Evolutionary conservation across 2,113 vertebrate species (phyloP).

Genomic region (Pungitius pungitius): DNA sequence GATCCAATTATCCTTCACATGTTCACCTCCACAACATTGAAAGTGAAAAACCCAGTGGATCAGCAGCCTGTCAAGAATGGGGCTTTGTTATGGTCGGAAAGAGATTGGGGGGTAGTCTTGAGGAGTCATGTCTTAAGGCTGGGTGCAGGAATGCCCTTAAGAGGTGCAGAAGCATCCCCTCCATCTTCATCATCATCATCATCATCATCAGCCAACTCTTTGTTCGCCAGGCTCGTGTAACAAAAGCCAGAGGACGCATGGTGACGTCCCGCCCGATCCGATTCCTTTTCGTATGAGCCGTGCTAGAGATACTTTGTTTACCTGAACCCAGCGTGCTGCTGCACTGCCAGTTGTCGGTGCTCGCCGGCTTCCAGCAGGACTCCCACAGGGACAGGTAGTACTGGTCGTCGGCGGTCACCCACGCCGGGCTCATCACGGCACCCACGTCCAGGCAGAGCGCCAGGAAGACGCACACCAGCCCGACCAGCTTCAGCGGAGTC

Average conservation of each 20-base stretch:
- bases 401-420: slow-evolving; percentile 96
- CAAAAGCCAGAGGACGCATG: background rate
- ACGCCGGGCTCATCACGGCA: slow-evolving; percentile 95
- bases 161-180: slow-evolving; percentile 4
- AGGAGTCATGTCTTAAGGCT: background rate
- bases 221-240: slow-evolving; percentile 12
- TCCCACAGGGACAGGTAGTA: slow-evolving; percentile 97
- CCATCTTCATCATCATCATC: slow-evolving; percentile 4
- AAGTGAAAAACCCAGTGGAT: slow-evolving; percentile 33
- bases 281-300: background rate
- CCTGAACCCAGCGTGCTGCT: slow-evolving; percentile 91
- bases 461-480: slow-evolving; percentile 94
- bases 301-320: slow-evolving; percentile 68
- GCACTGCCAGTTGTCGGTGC: slow-evolving; percentile 90
- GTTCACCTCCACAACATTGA: slow-evolving; percentile 8
- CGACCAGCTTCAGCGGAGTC: slow-evolving; percentile 95
- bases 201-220: slow-evolving; percentile 20
- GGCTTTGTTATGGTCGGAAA: slow-evolving; percentile 33
- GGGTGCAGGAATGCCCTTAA: background rate
- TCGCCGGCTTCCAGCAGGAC: slow-evolving; percentile 90
- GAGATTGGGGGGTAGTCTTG: background rate
- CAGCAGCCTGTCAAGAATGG: slow-evolving; percentile 23
- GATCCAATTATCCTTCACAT: background rate
- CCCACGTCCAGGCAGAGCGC: slow-evolving; percentile 94
- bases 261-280: background rate